Percentiles rank a stretch among this genome's conserved stretches.
Conservation (phyloP, 2,888 invertebrate species). For the Melieria picta region DNA sequence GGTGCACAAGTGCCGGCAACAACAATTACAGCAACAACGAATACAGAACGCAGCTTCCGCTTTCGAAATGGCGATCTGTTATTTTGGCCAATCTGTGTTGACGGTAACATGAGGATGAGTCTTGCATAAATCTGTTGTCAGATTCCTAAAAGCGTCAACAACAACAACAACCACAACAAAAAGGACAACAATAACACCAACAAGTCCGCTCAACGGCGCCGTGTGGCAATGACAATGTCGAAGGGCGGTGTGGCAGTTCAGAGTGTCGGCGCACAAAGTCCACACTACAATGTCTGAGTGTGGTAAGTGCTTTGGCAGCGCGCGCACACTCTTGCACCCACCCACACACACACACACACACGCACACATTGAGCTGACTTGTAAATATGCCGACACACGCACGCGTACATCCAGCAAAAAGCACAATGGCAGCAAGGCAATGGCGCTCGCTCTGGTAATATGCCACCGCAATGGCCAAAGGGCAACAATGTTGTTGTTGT, state of each 20-base stretch:
- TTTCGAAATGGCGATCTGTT: conserved; percentile 23
- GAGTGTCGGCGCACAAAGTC: background rate
- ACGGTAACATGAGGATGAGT: too few species aligned
- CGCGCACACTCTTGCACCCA: background rate
- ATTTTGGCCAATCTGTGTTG: too few species aligned
- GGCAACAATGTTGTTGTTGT: conserved; percentile 30
- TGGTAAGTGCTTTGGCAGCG: conserved; percentile 16
- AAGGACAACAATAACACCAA: too few species aligned
- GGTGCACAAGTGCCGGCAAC: conserved; percentile 10
- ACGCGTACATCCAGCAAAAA: conserved; percentile 3
- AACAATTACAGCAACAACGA: conserved; percentile 1
- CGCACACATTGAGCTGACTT: conserved; percentile 13
- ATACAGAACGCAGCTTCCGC: conserved; percentile 25
- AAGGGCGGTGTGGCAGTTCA: too few species aligned
- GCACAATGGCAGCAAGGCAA: conserved; percentile 13
- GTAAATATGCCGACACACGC: background rate
- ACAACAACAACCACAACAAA: too few species aligned
- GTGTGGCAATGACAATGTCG: too few species aligned
- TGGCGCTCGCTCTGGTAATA: background rate
- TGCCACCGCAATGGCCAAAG: conserved; percentile 21
- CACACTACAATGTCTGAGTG: conserved; percentile 12
- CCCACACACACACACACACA: background rate
- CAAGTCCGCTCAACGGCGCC: too few species aligned
- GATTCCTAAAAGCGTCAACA: too few species aligned
- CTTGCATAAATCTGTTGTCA: too few species aligned